Evolutionary conservation across 2,888 invertebrate genomes (phyloP).

Genomic region (Leptinotarsa tumamoca): DNA sequence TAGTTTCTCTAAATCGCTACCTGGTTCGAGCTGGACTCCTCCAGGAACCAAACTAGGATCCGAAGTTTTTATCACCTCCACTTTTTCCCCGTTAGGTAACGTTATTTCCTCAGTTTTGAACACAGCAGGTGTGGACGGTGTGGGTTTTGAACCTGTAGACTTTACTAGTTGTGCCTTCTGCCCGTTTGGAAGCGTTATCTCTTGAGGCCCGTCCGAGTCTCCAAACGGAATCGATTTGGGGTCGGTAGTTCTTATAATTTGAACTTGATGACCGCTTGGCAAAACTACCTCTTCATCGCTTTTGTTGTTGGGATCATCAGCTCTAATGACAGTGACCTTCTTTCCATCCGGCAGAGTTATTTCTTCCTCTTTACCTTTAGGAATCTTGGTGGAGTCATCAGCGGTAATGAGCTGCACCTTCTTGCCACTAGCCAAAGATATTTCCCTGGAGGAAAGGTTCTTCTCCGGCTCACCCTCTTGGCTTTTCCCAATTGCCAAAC

Average conservation of each 20-base stretch:
- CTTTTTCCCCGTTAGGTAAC: conserved; percentile 62
- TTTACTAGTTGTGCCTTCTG: conserved; percentile 80
- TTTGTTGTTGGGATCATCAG: conserved; percentile 71
- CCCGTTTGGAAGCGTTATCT: conserved; percentile 78
- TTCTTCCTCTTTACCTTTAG: conserved; percentile 55
- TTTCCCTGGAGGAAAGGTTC: conserved; percentile 80
- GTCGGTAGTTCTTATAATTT: conserved; percentile 68
- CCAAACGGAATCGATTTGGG: conserved; percentile 44
- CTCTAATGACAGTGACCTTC: conserved; percentile 78
- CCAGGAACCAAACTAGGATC: conserved; percentile 74
- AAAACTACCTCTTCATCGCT: conserved; percentile 60
- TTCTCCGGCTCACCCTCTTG: conserved; percentile 74
- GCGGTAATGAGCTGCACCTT: conserved; percentile 76
- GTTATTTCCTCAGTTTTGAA: conserved; percentile 59
- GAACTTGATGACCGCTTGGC: conserved; percentile 79
- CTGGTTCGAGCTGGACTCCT: conserved; percentile 67
- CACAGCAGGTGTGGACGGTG: conserved; percentile 38
- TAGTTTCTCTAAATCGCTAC: conserved; percentile 61
- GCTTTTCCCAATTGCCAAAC: conserved; percentile 78
- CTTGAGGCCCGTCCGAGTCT: conserved; percentile 72
- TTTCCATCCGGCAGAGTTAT: conserved; percentile 79
- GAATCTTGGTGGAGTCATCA: conserved; percentile 52
- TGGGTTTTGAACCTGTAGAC: conserved; percentile 45
- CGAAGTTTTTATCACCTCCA: conserved; percentile 70
- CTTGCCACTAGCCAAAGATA: conserved; percentile 80